phyloP scores from a whole-genome alignment of 2,888 invertebrate species.

The Plebejus melissa region DNA sequence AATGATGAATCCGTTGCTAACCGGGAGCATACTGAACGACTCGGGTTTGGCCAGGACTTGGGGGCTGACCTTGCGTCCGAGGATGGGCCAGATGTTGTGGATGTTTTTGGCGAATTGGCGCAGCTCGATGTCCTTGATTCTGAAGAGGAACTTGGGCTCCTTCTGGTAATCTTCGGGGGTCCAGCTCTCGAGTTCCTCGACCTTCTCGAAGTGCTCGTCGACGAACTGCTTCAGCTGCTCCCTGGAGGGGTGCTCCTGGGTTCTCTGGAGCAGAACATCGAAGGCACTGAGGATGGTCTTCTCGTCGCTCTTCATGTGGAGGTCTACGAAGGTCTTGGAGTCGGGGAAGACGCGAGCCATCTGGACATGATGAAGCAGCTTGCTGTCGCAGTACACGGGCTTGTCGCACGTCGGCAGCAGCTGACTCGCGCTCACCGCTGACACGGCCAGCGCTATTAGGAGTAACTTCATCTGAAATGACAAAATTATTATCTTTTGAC shows the following conservation, averaged over 20 bases:
- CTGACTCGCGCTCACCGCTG: constrained; percentile 38
- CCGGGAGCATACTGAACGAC: constrained; percentile 82
- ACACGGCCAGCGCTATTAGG: constrained; percentile 41
- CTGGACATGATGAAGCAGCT: constrained; percentile 85
- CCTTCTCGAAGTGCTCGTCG: constrained; percentile 75
- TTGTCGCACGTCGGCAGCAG: constrained; percentile 62
- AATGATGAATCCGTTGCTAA: constrained; percentile 83
- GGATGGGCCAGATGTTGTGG: constrained; percentile 81
- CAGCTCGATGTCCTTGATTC: constrained; percentile 78
- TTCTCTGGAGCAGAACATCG: constrained; percentile 70
- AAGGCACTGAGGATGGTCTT: constrained; percentile 79
- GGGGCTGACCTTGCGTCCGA: constrained; percentile 80
- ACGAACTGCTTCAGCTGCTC: constrained; percentile 77
- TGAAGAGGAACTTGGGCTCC: constrained; percentile 79
- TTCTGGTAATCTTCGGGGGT: constrained; percentile 77
- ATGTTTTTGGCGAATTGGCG: constrained; percentile 81
- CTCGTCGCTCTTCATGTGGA: constrained; percentile 81
- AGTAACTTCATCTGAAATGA: constrained; percentile 60
- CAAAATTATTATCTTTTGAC: constrained; percentile 6
- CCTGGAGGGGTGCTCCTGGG: constrained; percentile 64
- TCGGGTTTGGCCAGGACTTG: constrained; percentile 76
- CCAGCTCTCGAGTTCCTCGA: constrained; percentile 80
- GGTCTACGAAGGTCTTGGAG: constrained; percentile 92
- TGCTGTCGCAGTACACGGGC: constrained; percentile 86
- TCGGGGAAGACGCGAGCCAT: constrained; percentile 82